A percentile compares a stretch with the other conserved stretches of the same genome.
phyloP scores from a whole-genome alignment of 1,140 invertebrate species.

The Antheraea pernyi region DNA sequence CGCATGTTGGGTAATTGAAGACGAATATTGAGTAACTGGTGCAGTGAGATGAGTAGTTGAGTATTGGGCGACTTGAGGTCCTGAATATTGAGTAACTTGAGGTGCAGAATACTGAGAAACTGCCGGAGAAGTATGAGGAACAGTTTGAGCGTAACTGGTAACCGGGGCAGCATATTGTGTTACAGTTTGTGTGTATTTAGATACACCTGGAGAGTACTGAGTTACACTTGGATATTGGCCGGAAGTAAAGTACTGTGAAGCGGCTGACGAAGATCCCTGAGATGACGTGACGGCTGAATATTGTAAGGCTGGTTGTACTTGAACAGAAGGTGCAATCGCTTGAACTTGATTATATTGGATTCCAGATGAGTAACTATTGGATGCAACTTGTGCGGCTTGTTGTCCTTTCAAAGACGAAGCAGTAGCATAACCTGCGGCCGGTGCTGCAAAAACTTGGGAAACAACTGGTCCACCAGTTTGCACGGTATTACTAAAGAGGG shows the following conservation, averaged over 20 bases:
- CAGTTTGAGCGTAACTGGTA: background rate
- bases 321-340: constrained; percentile 12
- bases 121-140: constrained; percentile 22
- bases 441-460: constrained; percentile 65
- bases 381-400: constrained; percentile 24
- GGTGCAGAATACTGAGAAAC: constrained; percentile 34
- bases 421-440: constrained; percentile 49
- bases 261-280: constrained; percentile 26
- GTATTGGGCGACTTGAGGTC: constrained; percentile 38
- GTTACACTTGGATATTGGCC: constrained; percentile 6
- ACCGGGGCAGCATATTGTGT: background rate
- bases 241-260: constrained; percentile 26
- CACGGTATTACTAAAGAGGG: constrained; percentile 47
- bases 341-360: constrained; percentile 34
- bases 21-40: constrained; percentile 22
- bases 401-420: constrained; percentile 44
- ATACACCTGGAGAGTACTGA: constrained; percentile 23
- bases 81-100: constrained; percentile 15
- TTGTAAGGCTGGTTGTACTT: constrained; percentile 23
- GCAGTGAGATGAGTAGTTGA: constrained; percentile 2
- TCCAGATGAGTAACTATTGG: constrained; percentile 16
- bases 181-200: constrained; percentile 26
- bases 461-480: constrained; percentile 59
- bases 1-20: constrained; percentile 24
- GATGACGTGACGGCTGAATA: constrained; percentile 22